These are phyloP conservation scores for Aramus guarauna DNA, from an alignment of 2,113 vertebrate species.

Conservation along the genomic window DNA sequence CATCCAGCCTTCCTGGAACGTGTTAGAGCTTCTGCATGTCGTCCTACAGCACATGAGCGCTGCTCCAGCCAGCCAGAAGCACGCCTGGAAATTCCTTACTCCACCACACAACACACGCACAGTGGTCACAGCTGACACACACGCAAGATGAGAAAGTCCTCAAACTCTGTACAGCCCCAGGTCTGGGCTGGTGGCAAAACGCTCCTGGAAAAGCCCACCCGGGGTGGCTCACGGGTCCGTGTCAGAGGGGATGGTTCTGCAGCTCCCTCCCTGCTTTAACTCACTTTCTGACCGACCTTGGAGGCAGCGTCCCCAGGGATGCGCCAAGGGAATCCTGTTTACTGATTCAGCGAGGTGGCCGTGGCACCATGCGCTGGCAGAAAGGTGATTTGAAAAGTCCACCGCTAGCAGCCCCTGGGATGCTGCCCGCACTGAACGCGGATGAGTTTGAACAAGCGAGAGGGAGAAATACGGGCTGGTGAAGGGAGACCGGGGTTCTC, in stretches of 20 bases:
- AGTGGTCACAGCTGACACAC: neutral
- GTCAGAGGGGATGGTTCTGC: neutral
- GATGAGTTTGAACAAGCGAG: neutral
- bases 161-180: neutral
- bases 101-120: neutral
- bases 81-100: neutral
- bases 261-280: neutral
- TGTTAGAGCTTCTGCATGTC: neutral
- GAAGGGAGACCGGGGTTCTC: neutral
- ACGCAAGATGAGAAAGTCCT: neutral
- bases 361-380: neutral
- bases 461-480: neutral
- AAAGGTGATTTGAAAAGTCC: neutral
- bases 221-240: neutral
- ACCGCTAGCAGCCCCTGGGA: neutral
- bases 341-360: neutral
- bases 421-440: accelerated
- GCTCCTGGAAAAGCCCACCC: neutral
- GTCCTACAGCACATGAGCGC: neutral
- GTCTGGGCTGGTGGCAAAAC: neutral
- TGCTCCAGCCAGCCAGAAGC: neutral
- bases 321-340: neutral
- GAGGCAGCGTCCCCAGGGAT: neutral
- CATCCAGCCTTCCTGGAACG: neutral
- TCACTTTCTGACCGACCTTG: neutral